phyloP scores from a whole-genome alignment of 2,113 vertebrate genomes.

The Albula glossodonta region DNA sequence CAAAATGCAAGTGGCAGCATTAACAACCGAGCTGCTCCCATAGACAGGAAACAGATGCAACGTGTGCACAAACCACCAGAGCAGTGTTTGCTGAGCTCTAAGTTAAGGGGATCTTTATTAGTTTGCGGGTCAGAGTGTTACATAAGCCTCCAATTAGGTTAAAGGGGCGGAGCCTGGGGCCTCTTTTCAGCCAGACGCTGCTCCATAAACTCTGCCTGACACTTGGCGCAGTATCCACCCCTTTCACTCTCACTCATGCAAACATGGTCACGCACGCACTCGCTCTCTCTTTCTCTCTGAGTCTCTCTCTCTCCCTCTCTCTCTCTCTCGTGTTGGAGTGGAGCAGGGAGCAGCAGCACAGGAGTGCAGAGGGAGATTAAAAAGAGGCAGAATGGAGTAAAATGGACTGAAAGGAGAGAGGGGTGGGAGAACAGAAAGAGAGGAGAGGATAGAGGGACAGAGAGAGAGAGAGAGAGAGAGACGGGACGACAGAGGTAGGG shows the following conservation, averaged over 20 bases:
- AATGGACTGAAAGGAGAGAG: background rate
- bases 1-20: background rate
- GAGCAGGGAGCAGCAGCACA: background rate
- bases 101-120: background rate
- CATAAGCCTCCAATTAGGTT: constrained; percentile 20
- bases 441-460: constrained; percentile 12
- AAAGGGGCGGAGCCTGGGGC: constrained; percentile 10
- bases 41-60: background rate
- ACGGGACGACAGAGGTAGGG: background rate
- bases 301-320: background rate
- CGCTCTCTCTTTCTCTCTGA: background rate
- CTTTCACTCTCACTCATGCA: background rate
- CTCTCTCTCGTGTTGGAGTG: background rate
- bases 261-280: background rate
- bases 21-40: background rate
- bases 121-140: constrained; percentile 18
- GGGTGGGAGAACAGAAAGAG: background rate
- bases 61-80: background rate
- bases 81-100: background rate
- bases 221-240: background rate
- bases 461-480: background rate
- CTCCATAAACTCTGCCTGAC: constrained; percentile 18
- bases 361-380: background rate
- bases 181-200: constrained; percentile 16
- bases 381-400: background rate